phyloP scores from a whole-genome alignment of 2,797 vertebrate species.

The Cygnus olor region DNA sequence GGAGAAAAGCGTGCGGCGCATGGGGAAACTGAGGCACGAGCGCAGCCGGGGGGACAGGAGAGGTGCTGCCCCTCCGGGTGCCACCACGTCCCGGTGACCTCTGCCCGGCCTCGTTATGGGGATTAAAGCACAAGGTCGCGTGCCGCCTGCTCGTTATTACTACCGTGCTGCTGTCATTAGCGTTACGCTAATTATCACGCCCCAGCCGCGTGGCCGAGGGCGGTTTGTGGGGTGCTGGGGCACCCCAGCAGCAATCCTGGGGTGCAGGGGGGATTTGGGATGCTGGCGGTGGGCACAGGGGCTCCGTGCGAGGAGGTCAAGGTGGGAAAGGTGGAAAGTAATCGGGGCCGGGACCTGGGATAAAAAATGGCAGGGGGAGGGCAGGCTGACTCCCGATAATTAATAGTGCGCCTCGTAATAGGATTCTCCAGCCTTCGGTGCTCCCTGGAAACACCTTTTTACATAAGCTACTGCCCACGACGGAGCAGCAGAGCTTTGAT shows the following conservation, averaged over 20 bases:
- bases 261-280: not conserved
- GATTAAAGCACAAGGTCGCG: no score
- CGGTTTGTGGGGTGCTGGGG: no score
- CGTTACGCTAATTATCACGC: no score
- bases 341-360: slow-evolving; percentile 76
- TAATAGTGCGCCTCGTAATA: slow-evolving; percentile 91
- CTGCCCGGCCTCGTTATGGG: no score
- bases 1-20: no score
- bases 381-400: slow-evolving; percentile 84
- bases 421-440: slow-evolving; percentile 90
- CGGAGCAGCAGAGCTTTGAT: slow-evolving; percentile 84
- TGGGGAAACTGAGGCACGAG: slow-evolving; percentile 23
- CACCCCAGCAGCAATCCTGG: not conserved
- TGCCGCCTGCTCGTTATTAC: no score
- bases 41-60: no score
- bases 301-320: accelerated
- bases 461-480: slow-evolving; percentile 77
- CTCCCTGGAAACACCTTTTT: slow-evolving; percentile 80
- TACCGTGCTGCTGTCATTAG: no score
- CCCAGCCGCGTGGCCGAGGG: no score
- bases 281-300: no score
- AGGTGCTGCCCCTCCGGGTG: no score
- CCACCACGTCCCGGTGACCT: no score
- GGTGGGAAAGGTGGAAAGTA: slow-evolving; percentile 63
- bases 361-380: slow-evolving; percentile 78